A percentile compares a stretch with the other conserved stretches of the same genome.
Evolutionary conservation across 2,797 vertebrate genomes (phyloP).

Genomic region (Myiothlypis coronata): DNA sequence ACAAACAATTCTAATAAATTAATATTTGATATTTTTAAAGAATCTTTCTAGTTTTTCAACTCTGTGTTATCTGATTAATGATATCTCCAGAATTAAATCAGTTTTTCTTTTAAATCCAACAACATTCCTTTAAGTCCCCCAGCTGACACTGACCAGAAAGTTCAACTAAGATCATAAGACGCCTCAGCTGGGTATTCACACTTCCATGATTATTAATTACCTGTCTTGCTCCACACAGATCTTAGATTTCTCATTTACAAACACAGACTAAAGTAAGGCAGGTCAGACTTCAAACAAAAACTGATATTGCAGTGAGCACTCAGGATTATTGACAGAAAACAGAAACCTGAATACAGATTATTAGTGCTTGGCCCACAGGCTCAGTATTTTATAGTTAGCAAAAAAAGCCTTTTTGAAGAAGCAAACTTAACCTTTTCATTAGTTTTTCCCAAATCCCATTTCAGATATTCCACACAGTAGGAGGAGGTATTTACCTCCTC

Average conservation of each 20-base stretch:
- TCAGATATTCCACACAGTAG: neutral
- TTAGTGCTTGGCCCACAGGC: neutral
- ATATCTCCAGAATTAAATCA: neutral
- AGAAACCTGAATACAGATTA: neutral
- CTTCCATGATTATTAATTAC: neutral
- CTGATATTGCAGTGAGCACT: neutral
- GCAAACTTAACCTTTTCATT: neutral
- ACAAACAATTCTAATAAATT: neutral
- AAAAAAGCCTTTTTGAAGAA: neutral
- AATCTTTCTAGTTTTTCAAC: neutral
- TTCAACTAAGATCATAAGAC: neutral
- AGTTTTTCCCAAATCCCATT: neutral
- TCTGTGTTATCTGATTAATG: neutral
- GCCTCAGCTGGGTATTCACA: neutral
- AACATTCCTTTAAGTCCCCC: neutral
- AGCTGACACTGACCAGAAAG: neutral
- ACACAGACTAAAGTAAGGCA: neutral
- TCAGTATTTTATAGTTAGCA: fast-evolving
- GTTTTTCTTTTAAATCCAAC: neutral
- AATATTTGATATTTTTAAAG: neutral
- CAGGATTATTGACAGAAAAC: neutral
- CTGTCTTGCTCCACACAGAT: neutral
- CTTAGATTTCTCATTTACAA: neutral
- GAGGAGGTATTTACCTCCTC: neutral
- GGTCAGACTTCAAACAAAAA: neutral